Base-by-base conservation (phyloP, 2,113 vertebrate species). In the Motacilla alba region DNA sequence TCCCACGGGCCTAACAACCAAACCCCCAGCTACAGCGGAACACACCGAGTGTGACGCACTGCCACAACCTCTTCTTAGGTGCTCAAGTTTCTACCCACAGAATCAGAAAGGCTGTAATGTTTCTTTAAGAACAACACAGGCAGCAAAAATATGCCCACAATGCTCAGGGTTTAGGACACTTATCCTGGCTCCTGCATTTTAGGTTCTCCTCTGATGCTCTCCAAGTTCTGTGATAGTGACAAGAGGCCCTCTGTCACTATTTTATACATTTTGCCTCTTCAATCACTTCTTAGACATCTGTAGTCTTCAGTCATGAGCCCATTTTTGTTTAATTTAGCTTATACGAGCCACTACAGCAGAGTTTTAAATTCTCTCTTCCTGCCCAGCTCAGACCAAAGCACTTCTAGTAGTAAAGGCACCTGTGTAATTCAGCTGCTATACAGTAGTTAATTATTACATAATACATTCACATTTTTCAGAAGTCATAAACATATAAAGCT, bases 41-140 rank as follows among this genome's bases (percentile, higher is more conserved):
- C 22, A 62, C 1, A 0, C 1, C 0, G 23, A 26, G 39, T 8
- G 49, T 43, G 63, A 83, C 0, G 0, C 26, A 7, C 27, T 21
- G 37, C 44, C 53, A 86, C 14, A 31, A n/a, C 41, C 30, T 50
- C 67, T 39, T 67, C 33, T 39, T 15, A 35, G 13, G 41, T 23
- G 22, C 50, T 46, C 62, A n/a, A 13, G 20, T 46, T 55, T 33
- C 30, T 50, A 46, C 11, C 27, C 44, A 64, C 44, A 59, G 28
- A 93, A 72, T 55, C 27, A 92, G 44, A 67, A 47, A 52, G 62
- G 9, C 17, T 37, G 7, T 13, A 39, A 52, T 0, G 0, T 35
- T 90, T 58, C 52, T 28, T 63, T 10, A 76, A 75, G 23, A 76
- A 80, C 8, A 39, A 10, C 8, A 64, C 10, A 87, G 73, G 41